A percentile compares a stretch with the other conserved stretches of the same genome.
Conservation (phyloP, 2,888 invertebrate species). For the Mesopsocus fuscifrons region DNA sequence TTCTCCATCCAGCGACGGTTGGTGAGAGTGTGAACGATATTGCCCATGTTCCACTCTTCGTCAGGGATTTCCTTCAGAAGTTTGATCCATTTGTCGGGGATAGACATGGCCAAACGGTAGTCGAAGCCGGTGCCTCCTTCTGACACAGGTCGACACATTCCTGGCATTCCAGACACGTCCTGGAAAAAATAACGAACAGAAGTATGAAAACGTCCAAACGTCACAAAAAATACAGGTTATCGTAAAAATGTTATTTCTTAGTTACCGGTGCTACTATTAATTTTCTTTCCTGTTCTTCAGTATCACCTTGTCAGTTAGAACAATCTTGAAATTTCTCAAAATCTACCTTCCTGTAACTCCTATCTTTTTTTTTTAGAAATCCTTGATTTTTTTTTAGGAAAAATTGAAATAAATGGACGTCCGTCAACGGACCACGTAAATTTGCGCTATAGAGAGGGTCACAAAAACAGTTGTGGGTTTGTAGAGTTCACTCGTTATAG, state of each 20-base stretch:
- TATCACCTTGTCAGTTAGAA: too few relatives aligned
- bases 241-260: background rate
- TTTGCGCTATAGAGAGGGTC: too few relatives aligned
- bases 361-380: too few relatives aligned
- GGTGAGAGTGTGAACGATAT: constrained; percentile 79
- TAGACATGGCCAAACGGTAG: constrained; percentile 95
- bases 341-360: too few relatives aligned
- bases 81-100: constrained; percentile 98
- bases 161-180: constrained; percentile 99
- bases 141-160: constrained; percentile 71
- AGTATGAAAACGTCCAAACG: background rate
- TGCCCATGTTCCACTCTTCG: constrained; percentile 85
- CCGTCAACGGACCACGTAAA: too few relatives aligned
- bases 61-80: constrained; percentile 62
- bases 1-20: constrained; percentile 93
- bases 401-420: too few relatives aligned
- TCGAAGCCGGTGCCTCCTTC: constrained; percentile 97
- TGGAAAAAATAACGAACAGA: constrained; percentile 20
- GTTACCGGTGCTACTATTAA: too few relatives aligned
- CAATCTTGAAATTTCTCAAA: too few relatives aligned
- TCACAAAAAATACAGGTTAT: background rate
- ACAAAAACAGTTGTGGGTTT: too few relatives aligned
- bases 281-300: too few relatives aligned
- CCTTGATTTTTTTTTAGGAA: too few relatives aligned
- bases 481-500: too few relatives aligned